Conservation (phyloP, 2,888 invertebrate genomes). For the Cephus runcator region DNA sequence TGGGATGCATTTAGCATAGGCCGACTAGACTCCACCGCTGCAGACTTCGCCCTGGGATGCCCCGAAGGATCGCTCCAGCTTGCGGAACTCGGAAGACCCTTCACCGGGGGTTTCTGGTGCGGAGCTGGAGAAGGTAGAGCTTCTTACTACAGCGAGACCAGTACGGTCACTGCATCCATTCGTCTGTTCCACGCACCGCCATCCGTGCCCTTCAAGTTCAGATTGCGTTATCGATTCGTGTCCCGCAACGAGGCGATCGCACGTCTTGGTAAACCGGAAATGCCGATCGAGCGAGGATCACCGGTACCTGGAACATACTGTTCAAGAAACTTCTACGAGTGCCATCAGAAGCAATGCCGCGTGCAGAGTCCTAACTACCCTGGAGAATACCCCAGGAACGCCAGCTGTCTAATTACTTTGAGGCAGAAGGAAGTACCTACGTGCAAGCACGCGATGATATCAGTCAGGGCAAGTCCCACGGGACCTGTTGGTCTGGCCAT, state of each 20-base stretch:
- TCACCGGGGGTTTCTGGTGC: constrained; percentile 92
- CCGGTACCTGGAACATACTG: constrained; percentile 87
- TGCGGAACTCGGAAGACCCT: constrained; percentile 86
- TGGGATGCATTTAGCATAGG: constrained; percentile 92
- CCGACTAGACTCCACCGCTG: constrained; percentile 79
- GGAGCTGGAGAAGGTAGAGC: constrained; percentile 84
- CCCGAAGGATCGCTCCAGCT: constrained; percentile 90
- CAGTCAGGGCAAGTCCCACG: constrained; percentile 67
- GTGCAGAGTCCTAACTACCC: constrained; percentile 92
- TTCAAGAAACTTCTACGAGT: constrained; percentile 86
- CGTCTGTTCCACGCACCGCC: constrained; percentile 80
- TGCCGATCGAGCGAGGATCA: constrained; percentile 84
- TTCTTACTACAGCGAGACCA: constrained; percentile 90
- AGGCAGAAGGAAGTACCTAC: constrained; percentile 87
- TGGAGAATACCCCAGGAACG: constrained; percentile 88
- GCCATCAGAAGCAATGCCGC: constrained; percentile 85
- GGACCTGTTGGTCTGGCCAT: constrained; percentile 72
- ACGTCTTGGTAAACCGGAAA: constrained; percentile 79
- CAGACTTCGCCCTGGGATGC: constrained; percentile 75
- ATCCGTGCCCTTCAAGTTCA: constrained; percentile 82
- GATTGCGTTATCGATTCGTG: constrained; percentile 83
- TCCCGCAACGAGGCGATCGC: constrained; percentile 83
- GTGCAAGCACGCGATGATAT: constrained; percentile 92
- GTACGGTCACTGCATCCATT: constrained; percentile 87
- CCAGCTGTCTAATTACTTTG: constrained; percentile 90